Base-by-base conservation (phyloP, 2,888 invertebrate species). In the Lithophane socia region DNA sequence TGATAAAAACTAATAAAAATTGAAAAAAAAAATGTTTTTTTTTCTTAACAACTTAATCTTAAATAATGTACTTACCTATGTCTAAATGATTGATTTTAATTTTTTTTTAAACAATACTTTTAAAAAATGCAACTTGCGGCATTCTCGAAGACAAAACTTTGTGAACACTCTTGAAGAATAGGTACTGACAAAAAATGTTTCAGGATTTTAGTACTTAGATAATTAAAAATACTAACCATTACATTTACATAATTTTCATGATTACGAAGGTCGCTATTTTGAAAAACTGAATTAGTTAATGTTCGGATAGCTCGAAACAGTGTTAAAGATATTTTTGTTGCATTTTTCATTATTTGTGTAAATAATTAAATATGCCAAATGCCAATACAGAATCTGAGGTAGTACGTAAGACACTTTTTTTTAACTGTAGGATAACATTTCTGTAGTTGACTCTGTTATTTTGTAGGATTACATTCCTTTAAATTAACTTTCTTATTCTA, bases 321-420 rank as follows among this genome's bases (percentile, higher is more conserved):
- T 49, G 3, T n/a, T 2, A 49, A 9, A 72, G 0, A 29, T 47
- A 9, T 21, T 24, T 29, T 54, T 66, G n/a, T 42, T 68, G 1
- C 24, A 1, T 24, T 54, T 75, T 24, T 56, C 3, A 29, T 24
- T 18, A 21, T 42, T 13, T 24, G 10, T 24, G 18, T 52, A 54
- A 12, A 54, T 21, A 21, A 47, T 16, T 47, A 47, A 47, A 13
- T 54, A 52, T 44, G n/a, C 21, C 58, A 80, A 52, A 44, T 44
- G 29, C 21, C 58, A 80, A 44, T 29, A 54, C 21, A 47, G 24
- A 44, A 64, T 52, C 18, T 74, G 77, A 78, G 78, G 82, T 78
- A 78, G 82, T 42, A 64, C 12, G 3, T 29, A 77, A 77, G 77
- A 78, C 77, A 78, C 77, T 56, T 81, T 29, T 74, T 69, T 49